Base-by-base conservation (phyloP, 2,888 invertebrate species). In the Pristionchus maxplancki region DNA sequence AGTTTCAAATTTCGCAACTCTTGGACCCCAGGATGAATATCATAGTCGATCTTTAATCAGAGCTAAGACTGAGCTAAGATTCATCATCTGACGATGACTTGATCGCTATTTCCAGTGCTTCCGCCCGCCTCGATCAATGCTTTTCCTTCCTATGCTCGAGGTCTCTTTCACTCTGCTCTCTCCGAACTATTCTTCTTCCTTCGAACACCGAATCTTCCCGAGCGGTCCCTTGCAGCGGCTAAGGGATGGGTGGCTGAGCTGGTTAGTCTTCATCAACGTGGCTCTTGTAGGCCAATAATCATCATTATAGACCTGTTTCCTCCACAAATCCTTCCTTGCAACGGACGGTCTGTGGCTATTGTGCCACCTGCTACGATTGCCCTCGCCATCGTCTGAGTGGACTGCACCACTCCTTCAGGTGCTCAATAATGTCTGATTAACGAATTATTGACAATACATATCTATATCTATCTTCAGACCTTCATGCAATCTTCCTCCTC, bases 101-200 rank as follows among this genome's bases (percentile, higher is more conserved):
- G n/a, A n/a, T n/a, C 24, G 24, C 24, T 62, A 3, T n/a, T 62
- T 62, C 31, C 71, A 82, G 50, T 31, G 15, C 78, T 34, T 8
- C 78, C 40, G 2, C 31, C 40, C 40, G 0, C 78, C n/a, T 13
- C 28, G 58, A 15, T 62, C 81, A 31, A 50, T n/a, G 37, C 88
- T 48, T 28, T 31, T 15, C 53, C 50, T 13, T 82, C 28, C 20
- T 24, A 37, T 15, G 1, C 34, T 15, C 53, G 92, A 17, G 64
- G 48, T 15, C 58, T 37, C 20, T 85, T 92, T 15, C 74, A 84
- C 1, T 89, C 89, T 15, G 89, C 93, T 3, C 89, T 94, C 8
- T 94, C 94, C 5, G 94, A 94, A 89, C 89, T 94, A 13, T 94
- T 94, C 89, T 90, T 91, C 88, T 91, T 91, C 89, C 89, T 94